phyloP scores from a whole-genome alignment of 1,140 invertebrate genomes.

The Drosophila lacertosa region DNA sequence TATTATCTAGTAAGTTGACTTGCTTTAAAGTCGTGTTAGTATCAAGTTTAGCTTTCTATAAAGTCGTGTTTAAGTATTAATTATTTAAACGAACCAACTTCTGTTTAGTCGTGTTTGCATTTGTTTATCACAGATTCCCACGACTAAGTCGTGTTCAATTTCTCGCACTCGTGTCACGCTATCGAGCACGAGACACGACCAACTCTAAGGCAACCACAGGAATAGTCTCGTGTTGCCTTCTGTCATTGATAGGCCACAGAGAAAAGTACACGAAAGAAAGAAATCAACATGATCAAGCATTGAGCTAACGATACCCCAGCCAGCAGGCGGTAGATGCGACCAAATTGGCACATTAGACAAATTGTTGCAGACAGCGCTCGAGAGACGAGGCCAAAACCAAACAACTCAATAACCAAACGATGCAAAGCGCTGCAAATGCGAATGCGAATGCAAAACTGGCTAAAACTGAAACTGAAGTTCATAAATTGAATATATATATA shows the following conservation, averaged over 20 bases:
- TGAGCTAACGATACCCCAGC: conserved; percentile 35
- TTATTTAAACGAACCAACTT: no score
- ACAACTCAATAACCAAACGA: conserved; percentile 64
- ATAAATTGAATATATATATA: conserved; percentile 36
- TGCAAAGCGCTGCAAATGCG: conserved; percentile 17
- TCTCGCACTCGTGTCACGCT: conserved; percentile 4
- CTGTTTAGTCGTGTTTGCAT: no score
- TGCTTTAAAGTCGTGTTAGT: no score
- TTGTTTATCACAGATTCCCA: no score
- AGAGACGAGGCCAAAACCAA: conserved; percentile 2
- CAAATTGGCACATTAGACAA: conserved; percentile 82
- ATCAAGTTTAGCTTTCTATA: no score
- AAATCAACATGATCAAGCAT: conserved; percentile 45
- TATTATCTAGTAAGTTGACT: no score
- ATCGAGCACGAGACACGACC: not conserved
- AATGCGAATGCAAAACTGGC: conserved; percentile 11
- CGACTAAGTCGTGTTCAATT: not conserved
- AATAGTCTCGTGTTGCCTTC: conserved; percentile 25
- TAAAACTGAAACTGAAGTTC: conserved; percentile 39
- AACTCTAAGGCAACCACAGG: not conserved
- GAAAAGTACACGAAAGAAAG: conserved; percentile 26
- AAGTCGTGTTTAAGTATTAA: no score
- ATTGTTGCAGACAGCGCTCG: conserved; percentile 55
- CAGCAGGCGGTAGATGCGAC: conserved; percentile 40
- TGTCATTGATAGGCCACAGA: conserved; percentile 53